A percentile compares a stretch with the other conserved stretches of the same genome.
Conservation (phyloP, 1,140 invertebrate genomes). For the Drosophila parabipectinata region DNA sequence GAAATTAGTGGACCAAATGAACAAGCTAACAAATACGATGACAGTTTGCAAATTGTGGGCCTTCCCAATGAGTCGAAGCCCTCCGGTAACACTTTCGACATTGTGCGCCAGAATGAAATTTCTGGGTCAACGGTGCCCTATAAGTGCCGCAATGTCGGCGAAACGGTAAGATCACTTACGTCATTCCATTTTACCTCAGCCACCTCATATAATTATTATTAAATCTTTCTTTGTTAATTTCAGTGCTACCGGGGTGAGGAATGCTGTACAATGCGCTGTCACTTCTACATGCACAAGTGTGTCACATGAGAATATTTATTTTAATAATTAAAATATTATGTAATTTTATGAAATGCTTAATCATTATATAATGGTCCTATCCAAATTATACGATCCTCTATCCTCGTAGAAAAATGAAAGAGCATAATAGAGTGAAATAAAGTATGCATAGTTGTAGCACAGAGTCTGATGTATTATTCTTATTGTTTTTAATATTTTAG, state of each 20-base stretch:
- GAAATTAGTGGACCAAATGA: neutral
- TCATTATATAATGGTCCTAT: too few relatives aligned
- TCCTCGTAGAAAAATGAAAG: too few relatives aligned
- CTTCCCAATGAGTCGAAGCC: constrained; percentile 9
- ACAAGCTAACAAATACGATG: neutral
- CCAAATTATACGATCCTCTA: too few relatives aligned
- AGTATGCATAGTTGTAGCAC: too few relatives aligned
- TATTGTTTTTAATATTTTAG: too few relatives aligned
- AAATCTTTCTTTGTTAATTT: neutral
- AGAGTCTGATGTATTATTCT: too few relatives aligned
- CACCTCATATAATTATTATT: constrained; percentile 4
- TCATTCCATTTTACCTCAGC: constrained; percentile 5
- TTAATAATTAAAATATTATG: too few relatives aligned
- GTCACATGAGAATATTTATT: constrained; percentile 40
- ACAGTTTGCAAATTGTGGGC: constrained; percentile 3
- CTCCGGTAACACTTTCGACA: neutral
- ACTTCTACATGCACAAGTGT: constrained; percentile 70
- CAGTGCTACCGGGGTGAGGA: constrained; percentile 60
- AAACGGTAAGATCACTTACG: constrained; percentile 36
- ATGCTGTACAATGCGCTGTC: constrained; percentile 74
- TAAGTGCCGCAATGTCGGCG: constrained; percentile 52
- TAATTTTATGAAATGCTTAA: too few relatives aligned
- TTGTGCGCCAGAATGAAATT: neutral
- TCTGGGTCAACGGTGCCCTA: neutral
- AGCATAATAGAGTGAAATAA: too few relatives aligned